phyloP scores from a whole-genome alignment of 2,113 vertebrate species.

The Scatophagus argus region DNA sequence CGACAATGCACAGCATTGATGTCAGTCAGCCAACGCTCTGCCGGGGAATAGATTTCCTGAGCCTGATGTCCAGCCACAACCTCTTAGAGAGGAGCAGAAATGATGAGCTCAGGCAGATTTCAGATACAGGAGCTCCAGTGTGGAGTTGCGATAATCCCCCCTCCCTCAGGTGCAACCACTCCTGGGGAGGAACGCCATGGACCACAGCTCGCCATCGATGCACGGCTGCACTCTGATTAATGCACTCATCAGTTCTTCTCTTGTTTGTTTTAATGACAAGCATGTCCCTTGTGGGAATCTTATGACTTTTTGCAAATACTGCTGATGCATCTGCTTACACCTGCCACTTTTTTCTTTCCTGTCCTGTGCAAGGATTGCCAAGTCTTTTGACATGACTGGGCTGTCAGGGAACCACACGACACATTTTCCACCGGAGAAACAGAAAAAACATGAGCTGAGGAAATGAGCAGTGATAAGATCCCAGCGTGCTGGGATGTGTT shows the following conservation, averaged over 20 bases:
- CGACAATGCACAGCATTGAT: constrained; percentile 73
- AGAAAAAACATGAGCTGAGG: constrained; percentile 59
- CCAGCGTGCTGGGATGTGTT: constrained; percentile 67
- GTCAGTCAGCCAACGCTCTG: constrained; percentile 67
- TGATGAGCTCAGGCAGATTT: constrained; percentile 80
- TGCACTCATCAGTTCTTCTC: constrained; percentile 89
- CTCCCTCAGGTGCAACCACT: constrained; percentile 65
- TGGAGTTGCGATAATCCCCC: constrained; percentile 69
- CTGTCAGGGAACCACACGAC: constrained; percentile 48
- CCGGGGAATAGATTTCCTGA: constrained; percentile 71
- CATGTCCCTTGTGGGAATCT: constrained; percentile 74
- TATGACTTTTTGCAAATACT: constrained; percentile 86
- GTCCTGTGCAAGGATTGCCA: constrained; percentile 65
- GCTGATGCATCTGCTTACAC: constrained; percentile 82
- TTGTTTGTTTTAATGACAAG: constrained; percentile 85
- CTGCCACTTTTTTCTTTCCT: constrained; percentile 67
- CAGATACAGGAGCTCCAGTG: constrained; percentile 64
- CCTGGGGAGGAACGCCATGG: constrained; percentile 46
- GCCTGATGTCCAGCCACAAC: constrained; percentile 69
- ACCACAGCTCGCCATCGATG: constrained; percentile 52
- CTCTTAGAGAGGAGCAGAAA: constrained; percentile 62
- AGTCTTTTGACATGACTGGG: constrained; percentile 59
- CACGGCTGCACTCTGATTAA: constrained; percentile 83
- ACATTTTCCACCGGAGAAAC: constrained; percentile 58
- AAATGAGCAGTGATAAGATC: constrained; percentile 73